A percentile compares a stretch with the other conserved stretches of the same genome.
These are phyloP conservation scores for Embidobia sp. DNA, from an alignment of 2,888 invertebrate genomes.

Conservation along the genomic window DNA sequence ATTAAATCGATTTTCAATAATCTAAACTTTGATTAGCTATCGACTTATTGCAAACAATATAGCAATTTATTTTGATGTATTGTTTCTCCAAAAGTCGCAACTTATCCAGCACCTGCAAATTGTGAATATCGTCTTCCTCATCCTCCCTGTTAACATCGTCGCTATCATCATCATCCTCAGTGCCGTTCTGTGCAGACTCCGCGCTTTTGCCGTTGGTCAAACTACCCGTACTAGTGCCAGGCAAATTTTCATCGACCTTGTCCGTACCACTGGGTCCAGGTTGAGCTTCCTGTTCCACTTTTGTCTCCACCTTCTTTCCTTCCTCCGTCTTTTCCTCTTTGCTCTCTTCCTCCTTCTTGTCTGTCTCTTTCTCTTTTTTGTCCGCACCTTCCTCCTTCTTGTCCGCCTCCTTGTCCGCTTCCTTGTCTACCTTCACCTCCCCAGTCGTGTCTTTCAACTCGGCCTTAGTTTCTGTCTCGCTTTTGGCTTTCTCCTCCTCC, in stretches of 20 bases:
- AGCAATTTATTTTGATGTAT: too few relatives aligned
- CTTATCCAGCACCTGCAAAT: conserved; percentile 91
- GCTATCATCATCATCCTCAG: conserved; percentile 71
- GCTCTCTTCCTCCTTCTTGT: conserved; percentile 22
- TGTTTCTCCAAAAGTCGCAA: too few relatives aligned
- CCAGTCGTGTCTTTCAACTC: conserved; percentile 45
- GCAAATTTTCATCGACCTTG: conserved; percentile 34
- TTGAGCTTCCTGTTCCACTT: conserved; percentile 1
- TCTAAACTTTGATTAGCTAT: too few relatives aligned
- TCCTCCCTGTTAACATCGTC: conserved; percentile 76
- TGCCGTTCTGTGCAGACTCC: conserved; percentile 69
- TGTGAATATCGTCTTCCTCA: conserved; percentile 83
- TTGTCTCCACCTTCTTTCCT: conserved; percentile 18
- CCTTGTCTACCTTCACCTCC: conserved; percentile 61
- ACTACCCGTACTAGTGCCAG: conserved; percentile 68
- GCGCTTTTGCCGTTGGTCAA: conserved; percentile 67
- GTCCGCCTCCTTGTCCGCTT: conserved; percentile 50
- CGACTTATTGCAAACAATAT: too few relatives aligned
- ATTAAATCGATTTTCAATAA: too few relatives aligned
- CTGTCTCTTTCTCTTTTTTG: conserved; percentile 45
- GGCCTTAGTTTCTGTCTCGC: conserved; percentile 44
- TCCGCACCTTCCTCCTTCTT: background rate
- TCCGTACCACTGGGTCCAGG: conserved; percentile 11
- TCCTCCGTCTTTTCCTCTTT: background rate
- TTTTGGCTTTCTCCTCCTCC: conserved; percentile 71